These are phyloP conservation scores for Hydrochoerus hydrochaeris DNA, from an alignment of 2,113 vertebrate species.

Conservation along the genomic window DNA sequence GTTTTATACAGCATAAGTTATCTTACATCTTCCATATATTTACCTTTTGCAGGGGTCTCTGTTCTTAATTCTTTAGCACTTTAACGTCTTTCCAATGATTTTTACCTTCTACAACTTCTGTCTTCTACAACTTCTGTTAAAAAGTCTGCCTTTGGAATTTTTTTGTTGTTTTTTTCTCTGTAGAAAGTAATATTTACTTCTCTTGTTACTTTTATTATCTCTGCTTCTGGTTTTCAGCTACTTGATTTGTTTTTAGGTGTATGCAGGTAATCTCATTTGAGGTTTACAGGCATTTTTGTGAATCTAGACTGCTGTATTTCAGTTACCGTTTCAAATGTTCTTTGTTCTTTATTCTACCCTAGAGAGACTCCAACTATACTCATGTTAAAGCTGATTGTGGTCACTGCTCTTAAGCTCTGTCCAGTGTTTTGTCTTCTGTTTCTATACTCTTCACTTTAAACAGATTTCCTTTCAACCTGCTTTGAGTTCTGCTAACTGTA, in stretches of 20 bases:
- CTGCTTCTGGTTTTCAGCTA: neutral
- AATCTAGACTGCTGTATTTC: neutral
- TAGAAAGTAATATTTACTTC: neutral
- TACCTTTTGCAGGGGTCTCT: neutral
- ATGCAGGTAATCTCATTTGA: neutral
- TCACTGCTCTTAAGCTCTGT: neutral
- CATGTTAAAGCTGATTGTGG: neutral
- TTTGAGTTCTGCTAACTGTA: neutral
- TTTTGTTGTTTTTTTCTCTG: neutral
- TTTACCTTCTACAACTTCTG: neutral
- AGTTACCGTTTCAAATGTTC: neutral
- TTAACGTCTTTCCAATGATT: neutral
- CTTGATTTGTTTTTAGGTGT: neutral
- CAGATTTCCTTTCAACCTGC: neutral
- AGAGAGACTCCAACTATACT: neutral
- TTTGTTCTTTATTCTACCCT: neutral
- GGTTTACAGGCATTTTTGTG: neutral
- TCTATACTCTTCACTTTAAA: neutral
- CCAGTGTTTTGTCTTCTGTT: neutral
- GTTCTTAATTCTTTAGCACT: neutral
- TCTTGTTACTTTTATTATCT: neutral
- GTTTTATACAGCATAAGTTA: neutral
- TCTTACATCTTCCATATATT: neutral
- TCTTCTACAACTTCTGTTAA: neutral
- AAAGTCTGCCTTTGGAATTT: neutral